Evolutionary conservation across 2,888 invertebrate species (phyloP), one percentile per base, ranked within the genome.

Genomic region (Prosopocoilus inquinatus): DNA sequence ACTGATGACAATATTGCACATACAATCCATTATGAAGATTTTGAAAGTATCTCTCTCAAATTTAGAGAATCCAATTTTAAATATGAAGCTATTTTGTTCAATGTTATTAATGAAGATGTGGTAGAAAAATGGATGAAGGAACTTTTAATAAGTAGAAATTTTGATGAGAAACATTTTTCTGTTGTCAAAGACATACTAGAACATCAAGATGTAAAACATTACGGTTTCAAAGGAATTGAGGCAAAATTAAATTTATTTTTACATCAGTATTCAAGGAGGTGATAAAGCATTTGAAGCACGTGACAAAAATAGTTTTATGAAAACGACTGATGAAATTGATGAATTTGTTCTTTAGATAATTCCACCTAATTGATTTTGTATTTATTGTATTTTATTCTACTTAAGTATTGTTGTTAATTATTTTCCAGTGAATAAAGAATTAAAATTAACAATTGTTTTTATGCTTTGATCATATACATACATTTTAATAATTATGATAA

Each of bases 81-180:
- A 52, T 56, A 61, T 43, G 66, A 68, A 50, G 45, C 68, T 13
- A 60, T 68, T 33, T 43, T 67, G 39, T 73, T 70, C 61, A 53
- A 69, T 58, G 63, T 61, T 12, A 64, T 73, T 47, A 60, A 58
- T 49, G 34, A 35, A 8, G 57, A 61, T 2, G 59, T 64, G 50
- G 62, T 67, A 47, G 59, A 58, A 59, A 47, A 56, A 41, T 73
- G 69, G 67, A 28, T 70, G 12, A 38, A 33, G 15, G 57, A 62
- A 13, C 62, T 67, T 45, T 55, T 69, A 15, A 16, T 50, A 15
- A 49, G 49, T 20, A 55, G 61, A 47, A 62, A 63, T 39, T 39
- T 67, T 43, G 49, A 53, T 33, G 11, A 44, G 43, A 33, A 59
- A 4, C 39, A 53, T 7, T 51, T 64, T 44, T 51, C 60, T 46